Percentiles rank a stretch among this genome's conserved stretches.
Conservation (phyloP, 2,888 invertebrate species). For the Nebria salina region DNA sequence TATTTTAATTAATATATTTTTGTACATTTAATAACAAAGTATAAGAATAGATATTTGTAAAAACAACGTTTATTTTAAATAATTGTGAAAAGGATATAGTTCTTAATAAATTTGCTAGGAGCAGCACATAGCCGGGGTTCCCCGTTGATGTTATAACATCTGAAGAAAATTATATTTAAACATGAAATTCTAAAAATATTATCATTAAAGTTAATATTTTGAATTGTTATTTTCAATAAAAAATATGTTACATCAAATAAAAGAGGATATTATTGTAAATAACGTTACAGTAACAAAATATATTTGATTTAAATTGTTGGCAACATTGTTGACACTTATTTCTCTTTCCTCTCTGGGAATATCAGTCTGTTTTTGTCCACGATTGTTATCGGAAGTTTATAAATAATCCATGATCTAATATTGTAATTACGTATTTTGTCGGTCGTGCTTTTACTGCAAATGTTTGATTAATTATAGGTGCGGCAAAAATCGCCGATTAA, state of each 20-base stretch:
- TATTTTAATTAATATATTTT: no score
- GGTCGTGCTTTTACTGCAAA: conserved; percentile 22
- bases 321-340: not conserved
- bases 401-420: conserved; percentile 47
- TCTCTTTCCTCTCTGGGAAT: not conserved
- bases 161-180: no score
- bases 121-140: no score
- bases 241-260: not conserved
- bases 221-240: not conserved
- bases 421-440: conserved; percentile 27
- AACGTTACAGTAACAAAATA: no score
- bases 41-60: no score
- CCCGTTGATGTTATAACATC: no score
- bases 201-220: not conserved
- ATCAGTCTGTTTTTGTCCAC: conserved; percentile 26
- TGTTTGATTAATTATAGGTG: conserved; percentile 3
- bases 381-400: conserved; percentile 44
- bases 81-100: no score
- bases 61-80: no score
- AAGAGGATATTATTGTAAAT: no score
- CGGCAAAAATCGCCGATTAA: conserved; percentile 4
- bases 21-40: no score
- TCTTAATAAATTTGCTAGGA: no score
- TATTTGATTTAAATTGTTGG: not conserved
- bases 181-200: not conserved